Conservation (phyloP, 2,888 invertebrate species). For the Lithosia quadra region DNA sequence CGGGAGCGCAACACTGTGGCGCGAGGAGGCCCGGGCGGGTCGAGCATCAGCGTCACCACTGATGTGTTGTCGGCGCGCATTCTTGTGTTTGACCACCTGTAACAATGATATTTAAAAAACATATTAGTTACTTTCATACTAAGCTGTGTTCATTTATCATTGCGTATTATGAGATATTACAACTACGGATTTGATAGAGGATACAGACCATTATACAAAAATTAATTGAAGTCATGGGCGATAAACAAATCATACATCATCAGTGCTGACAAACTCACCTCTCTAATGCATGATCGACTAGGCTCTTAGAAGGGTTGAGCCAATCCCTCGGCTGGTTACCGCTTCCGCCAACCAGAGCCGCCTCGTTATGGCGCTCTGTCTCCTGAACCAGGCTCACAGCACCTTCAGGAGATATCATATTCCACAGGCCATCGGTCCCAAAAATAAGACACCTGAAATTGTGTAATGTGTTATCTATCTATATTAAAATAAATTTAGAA, state of each 20-base stretch:
- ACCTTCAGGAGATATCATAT: slow-evolving; percentile 94
- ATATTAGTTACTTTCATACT: no score
- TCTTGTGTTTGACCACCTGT: slow-evolving; percentile 93
- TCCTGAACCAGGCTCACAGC: slow-evolving; percentile 95
- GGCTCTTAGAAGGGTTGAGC: slow-evolving; percentile 96
- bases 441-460: slow-evolving; percentile 93
- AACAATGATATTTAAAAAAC: background rate
- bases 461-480: background rate
- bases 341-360: slow-evolving; percentile 81
- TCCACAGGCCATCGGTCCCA: slow-evolving; percentile 99
- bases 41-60: slow-evolving; percentile 95
- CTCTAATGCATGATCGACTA: slow-evolving; percentile 93
- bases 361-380: slow-evolving; percentile 93
- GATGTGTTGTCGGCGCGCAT: slow-evolving; percentile 99
- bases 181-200: background rate
- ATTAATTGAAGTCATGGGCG: background rate
- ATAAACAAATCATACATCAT: no score
- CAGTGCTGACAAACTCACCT: slow-evolving; percentile 63
- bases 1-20: slow-evolving; percentile 87
- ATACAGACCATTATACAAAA: background rate
- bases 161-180: no score
- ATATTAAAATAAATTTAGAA: no score
- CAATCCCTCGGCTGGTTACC: slow-evolving; percentile 86
- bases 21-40: slow-evolving; percentile 94
- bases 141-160: no score